Percentiles rank a stretch among this genome's conserved stretches.
phyloP scores from a whole-genome alignment of 2,113 vertebrate genomes.

The Actenoides lindsayi region DNA sequence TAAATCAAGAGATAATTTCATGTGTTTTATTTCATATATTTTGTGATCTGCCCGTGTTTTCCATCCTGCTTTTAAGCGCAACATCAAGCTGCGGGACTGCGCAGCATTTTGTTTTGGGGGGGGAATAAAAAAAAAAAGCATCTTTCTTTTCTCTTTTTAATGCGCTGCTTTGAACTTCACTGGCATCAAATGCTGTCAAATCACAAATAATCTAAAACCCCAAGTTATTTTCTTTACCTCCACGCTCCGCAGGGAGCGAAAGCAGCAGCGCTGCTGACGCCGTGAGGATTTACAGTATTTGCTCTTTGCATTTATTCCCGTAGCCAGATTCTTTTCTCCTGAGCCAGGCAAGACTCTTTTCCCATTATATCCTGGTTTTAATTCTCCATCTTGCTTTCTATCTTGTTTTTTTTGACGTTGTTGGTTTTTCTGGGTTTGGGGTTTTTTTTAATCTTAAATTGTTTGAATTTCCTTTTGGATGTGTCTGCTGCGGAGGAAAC shows the following conservation, averaged over 20 bases:
- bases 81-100: background rate
- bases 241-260: background rate
- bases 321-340: background rate
- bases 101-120: background rate
- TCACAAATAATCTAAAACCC: slow-evolving; percentile 9
- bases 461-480: background rate
- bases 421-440: background rate
- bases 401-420: background rate
- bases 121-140: background rate
- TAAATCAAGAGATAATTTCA: background rate
- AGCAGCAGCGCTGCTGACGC: background rate
- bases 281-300: background rate
- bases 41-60: background rate
- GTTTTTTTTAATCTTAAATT: background rate
- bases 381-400: background rate
- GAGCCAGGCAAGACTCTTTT: background rate
- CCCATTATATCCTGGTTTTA: background rate
- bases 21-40: background rate
- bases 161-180: slow-evolving; percentile 6
- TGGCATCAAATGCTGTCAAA: background rate
- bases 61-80: background rate
- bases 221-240: slow-evolving; percentile 45
- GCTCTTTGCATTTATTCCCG: background rate
- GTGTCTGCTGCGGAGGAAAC: background rate
- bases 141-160: background rate